Evolutionary conservation across 2,113 vertebrate species (phyloP).

Genomic region (Pelusios castaneus): DNA sequence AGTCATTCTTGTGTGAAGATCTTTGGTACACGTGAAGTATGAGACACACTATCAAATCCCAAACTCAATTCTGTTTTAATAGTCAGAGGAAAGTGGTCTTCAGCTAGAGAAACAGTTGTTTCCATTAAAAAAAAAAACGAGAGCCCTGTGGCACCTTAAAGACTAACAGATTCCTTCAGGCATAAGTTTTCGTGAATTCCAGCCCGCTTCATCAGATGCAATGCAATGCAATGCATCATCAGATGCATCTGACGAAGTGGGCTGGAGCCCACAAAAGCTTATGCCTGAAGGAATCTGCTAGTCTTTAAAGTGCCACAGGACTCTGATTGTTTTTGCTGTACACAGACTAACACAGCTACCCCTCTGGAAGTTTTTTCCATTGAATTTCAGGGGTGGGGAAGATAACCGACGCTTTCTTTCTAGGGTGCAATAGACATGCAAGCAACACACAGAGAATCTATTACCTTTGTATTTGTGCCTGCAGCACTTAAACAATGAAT

Average conservation of each 20-base stretch:
- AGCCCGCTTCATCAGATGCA: no score
- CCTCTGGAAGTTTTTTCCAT: background rate
- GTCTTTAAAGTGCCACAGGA: no score
- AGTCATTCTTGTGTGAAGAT: constrained; percentile 29
- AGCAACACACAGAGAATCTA: rapidly evolving
- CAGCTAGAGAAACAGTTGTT: constrained; percentile 1
- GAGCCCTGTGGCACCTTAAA: no score
- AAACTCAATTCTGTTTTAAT: constrained; percentile 17
- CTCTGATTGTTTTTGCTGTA: no score
- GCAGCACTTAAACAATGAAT: background rate
- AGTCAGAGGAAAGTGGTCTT: constrained; percentile 21
- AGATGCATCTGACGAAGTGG: no score
- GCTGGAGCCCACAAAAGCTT: no score
- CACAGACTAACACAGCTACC: no score
- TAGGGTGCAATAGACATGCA: rapidly evolving
- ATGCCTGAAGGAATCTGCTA: no score
- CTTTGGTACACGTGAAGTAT: constrained; percentile 47
- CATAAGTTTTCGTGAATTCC: no score
- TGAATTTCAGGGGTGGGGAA: rapidly evolving
- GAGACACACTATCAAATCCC: constrained; percentile 50
- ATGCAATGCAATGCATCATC: no score
- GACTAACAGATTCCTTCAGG: no score
- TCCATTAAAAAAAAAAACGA: no score
- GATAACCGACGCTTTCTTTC: background rate
- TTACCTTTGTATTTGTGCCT: background rate